Percentiles rank a stretch among this genome's conserved stretches.
These are phyloP conservation scores for Panagrolaimus sp. DNA, from an alignment of 1,140 invertebrate genomes.

Conservation along the genomic window DNA sequence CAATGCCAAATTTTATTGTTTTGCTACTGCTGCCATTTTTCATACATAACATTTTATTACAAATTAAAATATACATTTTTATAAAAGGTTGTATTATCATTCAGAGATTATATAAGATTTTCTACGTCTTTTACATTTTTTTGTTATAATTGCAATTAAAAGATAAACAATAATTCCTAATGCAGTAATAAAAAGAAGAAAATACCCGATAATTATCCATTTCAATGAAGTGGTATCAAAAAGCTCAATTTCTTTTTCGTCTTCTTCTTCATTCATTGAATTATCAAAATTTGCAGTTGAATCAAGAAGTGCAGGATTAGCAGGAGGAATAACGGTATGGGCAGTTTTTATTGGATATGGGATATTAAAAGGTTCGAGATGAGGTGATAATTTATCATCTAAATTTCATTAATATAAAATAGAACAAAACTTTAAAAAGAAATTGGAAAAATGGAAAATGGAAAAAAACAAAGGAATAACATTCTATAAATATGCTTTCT, in stretches of 20 bases:
- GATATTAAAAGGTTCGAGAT: not conserved
- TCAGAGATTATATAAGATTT: too few relatives aligned
- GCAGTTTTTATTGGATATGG: not conserved
- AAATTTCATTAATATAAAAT: not conserved
- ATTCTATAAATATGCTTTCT: too few relatives aligned
- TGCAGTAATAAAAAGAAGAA: not conserved
- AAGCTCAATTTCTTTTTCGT: not conserved
- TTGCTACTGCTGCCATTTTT: too few relatives aligned
- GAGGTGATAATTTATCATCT: not conserved
- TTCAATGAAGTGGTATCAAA: not conserved
- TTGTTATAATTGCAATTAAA: not conserved
- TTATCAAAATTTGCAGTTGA: not conserved
- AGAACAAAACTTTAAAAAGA: not conserved
- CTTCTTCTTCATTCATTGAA: not conserved
- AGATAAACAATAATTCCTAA: conserved; percentile 5
- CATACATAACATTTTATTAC: too few relatives aligned
- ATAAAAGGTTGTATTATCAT: too few relatives aligned
- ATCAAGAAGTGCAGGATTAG: not conserved
- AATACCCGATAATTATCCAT: conserved; percentile 7
- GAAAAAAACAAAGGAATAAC: too few relatives aligned
- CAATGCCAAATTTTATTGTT: too few relatives aligned
- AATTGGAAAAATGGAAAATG: too few relatives aligned
- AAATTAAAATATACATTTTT: too few relatives aligned
- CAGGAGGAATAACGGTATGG: not conserved
- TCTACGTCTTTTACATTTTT: conserved; percentile 5